Evolutionary conservation across 2,797 vertebrate species (phyloP).

Genomic region (Lophotriccus pileatus): DNA sequence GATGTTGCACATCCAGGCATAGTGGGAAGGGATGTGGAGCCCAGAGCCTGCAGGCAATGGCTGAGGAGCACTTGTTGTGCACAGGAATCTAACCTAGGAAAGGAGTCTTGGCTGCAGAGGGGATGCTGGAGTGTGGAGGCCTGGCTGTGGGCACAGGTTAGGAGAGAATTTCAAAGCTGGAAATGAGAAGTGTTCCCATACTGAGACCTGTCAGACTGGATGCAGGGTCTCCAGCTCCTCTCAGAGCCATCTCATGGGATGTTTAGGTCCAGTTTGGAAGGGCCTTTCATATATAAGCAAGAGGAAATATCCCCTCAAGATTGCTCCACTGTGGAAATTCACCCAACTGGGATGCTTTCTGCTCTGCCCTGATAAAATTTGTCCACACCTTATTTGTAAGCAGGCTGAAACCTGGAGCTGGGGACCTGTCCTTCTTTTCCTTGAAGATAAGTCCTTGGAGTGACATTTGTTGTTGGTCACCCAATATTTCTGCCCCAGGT

Average conservation of each 20-base stretch:
- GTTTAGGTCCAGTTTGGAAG: neutral
- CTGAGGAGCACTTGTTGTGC: neutral
- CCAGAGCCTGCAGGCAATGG: fast-evolving
- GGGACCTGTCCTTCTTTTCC: neutral
- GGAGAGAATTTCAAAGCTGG: neutral
- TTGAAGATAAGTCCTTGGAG: neutral
- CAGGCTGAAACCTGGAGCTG: neutral
- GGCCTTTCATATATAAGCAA: fast-evolving
- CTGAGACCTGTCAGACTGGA: neutral
- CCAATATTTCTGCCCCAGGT: neutral
- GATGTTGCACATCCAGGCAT: neutral
- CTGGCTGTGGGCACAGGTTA: neutral
- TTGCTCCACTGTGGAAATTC: fast-evolving
- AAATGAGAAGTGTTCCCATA: neutral
- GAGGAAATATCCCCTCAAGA: neutral
- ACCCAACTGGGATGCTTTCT: neutral
- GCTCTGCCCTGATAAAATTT: neutral
- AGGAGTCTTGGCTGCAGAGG: neutral
- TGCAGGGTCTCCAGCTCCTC: neutral
- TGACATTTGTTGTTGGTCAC: neutral
- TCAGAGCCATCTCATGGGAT: neutral
- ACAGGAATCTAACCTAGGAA: neutral
- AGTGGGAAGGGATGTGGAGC: neutral
- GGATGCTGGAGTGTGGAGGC: neutral
- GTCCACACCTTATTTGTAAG: neutral